phyloP scores from a whole-genome alignment of 2,113 vertebrate genomes.

The Planiliza haematocheilus region DNA sequence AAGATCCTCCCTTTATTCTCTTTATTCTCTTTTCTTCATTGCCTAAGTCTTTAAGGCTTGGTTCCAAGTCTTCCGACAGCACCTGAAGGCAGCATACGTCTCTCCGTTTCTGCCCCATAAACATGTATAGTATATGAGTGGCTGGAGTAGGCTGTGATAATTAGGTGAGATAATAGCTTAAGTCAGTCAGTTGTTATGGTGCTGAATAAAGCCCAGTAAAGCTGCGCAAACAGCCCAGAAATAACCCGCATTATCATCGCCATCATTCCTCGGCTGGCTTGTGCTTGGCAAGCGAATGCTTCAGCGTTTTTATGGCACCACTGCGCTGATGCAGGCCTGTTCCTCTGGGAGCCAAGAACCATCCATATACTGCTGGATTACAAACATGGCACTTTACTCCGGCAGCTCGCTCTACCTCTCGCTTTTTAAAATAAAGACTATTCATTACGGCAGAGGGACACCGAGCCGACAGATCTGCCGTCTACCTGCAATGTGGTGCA shows the following conservation, averaged over 20 bases:
- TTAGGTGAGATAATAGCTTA: slow-evolving; percentile 76
- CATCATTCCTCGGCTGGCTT: slow-evolving; percentile 71
- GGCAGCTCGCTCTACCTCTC: slow-evolving; percentile 42
- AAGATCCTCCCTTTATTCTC: background rate
- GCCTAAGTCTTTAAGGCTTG: slow-evolving; percentile 11
- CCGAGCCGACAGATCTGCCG: slow-evolving; percentile 30
- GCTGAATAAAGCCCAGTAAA: slow-evolving; percentile 67
- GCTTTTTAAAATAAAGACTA: slow-evolving; percentile 80
- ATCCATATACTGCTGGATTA: slow-evolving; percentile 72
- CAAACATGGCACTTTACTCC: slow-evolving; percentile 43
- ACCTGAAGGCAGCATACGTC: slow-evolving; percentile 32
- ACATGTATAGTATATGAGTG: slow-evolving; percentile 58
- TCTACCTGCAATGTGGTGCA: slow-evolving; percentile 57
- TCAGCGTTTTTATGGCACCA: slow-evolving; percentile 76
- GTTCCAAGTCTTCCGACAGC: background rate
- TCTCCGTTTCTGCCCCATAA: slow-evolving; percentile 53
- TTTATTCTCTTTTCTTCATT: slow-evolving; percentile 14
- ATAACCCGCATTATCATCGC: slow-evolving; percentile 70
- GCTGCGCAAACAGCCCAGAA: slow-evolving; percentile 78
- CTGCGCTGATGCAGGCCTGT: slow-evolving; percentile 69
- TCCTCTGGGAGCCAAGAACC: slow-evolving; percentile 67
- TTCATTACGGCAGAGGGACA: slow-evolving; percentile 71
- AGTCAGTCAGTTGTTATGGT: slow-evolving; percentile 62
- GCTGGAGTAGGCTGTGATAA: slow-evolving; percentile 73
- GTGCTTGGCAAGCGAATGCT: slow-evolving; percentile 57